These are phyloP conservation scores for Dolichomitus sp. DNA, from an alignment of 2,888 invertebrate genomes.

Conservation along the genomic window DNA sequence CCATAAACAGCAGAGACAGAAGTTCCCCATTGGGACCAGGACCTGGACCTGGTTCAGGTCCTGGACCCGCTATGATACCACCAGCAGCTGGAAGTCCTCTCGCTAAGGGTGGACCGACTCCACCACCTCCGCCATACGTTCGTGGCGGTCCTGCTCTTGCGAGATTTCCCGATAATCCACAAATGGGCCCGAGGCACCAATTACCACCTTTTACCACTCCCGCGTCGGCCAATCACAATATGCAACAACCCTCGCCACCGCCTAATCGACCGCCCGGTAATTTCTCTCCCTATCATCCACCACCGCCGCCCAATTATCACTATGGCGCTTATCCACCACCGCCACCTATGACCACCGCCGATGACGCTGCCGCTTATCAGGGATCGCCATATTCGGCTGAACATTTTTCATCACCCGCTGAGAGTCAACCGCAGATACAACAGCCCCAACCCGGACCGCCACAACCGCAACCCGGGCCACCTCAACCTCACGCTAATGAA, in stretches of 20 bases:
- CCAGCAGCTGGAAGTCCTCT: constrained; percentile 85
- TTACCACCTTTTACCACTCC: constrained; percentile 82
- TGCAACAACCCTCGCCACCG: constrained; percentile 84
- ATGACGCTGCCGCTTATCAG: constrained; percentile 85
- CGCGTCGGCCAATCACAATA: constrained; percentile 77
- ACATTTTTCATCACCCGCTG: constrained; percentile 74
- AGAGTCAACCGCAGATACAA: constrained; percentile 73
- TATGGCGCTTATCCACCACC: constrained; percentile 86
- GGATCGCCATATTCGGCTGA: constrained; percentile 83
- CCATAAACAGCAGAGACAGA: constrained; percentile 82
- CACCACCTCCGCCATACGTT: constrained; percentile 83
- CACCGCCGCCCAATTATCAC: constrained; percentile 86
- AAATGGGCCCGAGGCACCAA: constrained; percentile 76
- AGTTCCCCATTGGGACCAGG: constrained; percentile 78
- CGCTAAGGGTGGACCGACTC: constrained; percentile 82
- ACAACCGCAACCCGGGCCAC: constrained; percentile 63
- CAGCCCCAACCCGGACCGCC: constrained; percentile 70
- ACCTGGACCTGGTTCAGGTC: constrained; percentile 36
- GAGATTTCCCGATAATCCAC: constrained; percentile 76
- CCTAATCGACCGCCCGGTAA: constrained; percentile 83
- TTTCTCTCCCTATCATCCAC: constrained; percentile 86
- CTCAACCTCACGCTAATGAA: constrained; percentile 64
- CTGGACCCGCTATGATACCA: constrained; percentile 82
- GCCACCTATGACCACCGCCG: constrained; percentile 84
- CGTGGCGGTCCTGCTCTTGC: constrained; percentile 83